phyloP scores from a whole-genome alignment of 2,888 invertebrate species.

The Apeira syringaria region DNA sequence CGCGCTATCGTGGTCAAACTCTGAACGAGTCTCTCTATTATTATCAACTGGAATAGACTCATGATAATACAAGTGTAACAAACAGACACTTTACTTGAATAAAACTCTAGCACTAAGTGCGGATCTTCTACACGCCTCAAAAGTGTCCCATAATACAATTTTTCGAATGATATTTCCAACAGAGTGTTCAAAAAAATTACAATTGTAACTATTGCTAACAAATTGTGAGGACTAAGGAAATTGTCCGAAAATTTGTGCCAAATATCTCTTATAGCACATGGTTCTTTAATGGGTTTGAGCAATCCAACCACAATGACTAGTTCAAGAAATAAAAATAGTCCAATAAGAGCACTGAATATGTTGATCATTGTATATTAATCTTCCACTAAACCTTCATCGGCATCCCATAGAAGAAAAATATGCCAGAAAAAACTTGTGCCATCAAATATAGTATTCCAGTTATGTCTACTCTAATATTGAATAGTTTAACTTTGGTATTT shows the following conservation, averaged over 20 bases:
- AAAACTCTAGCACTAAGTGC: slow-evolving; percentile 44
- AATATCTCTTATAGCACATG: slow-evolving; percentile 48
- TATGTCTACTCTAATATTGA: too few relatives aligned
- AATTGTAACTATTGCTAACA: slow-evolving; percentile 31
- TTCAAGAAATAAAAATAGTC: slow-evolving; percentile 46
- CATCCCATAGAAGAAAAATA: too few relatives aligned
- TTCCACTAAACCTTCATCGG: not conserved
- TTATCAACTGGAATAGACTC: slow-evolving; percentile 45
- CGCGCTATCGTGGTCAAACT: slow-evolving; percentile 49
- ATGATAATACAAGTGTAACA: slow-evolving; percentile 47
- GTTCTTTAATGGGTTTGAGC: slow-evolving; percentile 57
- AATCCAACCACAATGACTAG: slow-evolving; percentile 46
- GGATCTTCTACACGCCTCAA: slow-evolving; percentile 37
- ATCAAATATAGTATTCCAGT: too few relatives aligned
- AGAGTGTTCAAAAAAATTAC: slow-evolving; percentile 42
- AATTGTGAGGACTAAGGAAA: slow-evolving; percentile 31
- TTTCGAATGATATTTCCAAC: slow-evolving; percentile 51
- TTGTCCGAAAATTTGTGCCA: slow-evolving; percentile 45
- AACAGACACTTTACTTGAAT: slow-evolving; percentile 44
- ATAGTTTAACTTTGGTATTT: too few relatives aligned
- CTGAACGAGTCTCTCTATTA: slow-evolving; percentile 52
- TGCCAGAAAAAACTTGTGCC: too few relatives aligned
- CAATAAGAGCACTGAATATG: slow-evolving; percentile 44
- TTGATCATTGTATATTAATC: slow-evolving; percentile 46
- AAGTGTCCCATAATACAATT: slow-evolving; percentile 32